Conservation (phyloP, 2,888 invertebrate genomes). For the Thereva unica region DNA sequence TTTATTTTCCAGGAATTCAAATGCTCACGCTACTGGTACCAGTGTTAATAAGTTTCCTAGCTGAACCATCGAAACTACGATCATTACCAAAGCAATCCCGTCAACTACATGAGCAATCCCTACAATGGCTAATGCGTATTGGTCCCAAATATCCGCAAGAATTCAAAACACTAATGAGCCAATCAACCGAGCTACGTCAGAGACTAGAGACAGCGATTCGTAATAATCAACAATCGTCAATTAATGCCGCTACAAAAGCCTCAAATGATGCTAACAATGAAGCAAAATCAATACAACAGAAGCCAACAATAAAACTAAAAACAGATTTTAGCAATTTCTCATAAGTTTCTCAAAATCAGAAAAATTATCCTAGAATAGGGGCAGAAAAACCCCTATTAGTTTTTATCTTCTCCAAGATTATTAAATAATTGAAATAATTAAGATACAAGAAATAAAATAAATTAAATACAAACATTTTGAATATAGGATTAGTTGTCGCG, state of each 20-base stretch:
- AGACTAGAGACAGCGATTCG: constrained; percentile 87
- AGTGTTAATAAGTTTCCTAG: constrained; percentile 82
- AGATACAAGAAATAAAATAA: too few relatives aligned
- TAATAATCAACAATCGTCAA: constrained; percentile 67
- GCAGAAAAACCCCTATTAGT: neutral
- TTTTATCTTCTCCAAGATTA: neutral
- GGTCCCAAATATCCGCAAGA: constrained; percentile 94
- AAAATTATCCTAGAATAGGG: neutral
- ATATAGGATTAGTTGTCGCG: constrained; percentile 1
- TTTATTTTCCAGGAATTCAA: constrained; percentile 71
- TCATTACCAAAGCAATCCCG: constrained; percentile 67
- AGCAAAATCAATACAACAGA: constrained; percentile 53
- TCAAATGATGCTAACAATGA: constrained; percentile 58
- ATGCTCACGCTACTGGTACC: constrained; percentile 89
- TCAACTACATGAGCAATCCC: constrained; percentile 83
- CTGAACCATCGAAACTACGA: constrained; percentile 68
- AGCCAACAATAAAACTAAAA: constrained; percentile 86
- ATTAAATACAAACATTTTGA: neutral
- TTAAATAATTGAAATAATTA: too few relatives aligned
- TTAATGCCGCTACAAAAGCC: constrained; percentile 57
- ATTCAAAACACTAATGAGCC: constrained; percentile 88
- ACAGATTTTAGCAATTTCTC: constrained; percentile 94
- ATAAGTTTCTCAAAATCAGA: constrained; percentile 53
- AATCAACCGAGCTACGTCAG: constrained; percentile 75
- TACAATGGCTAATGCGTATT: constrained; percentile 87